Evolutionary conservation across 2,113 vertebrate species (phyloP).

Genomic region (Dasyurus viverrinus): DNA sequence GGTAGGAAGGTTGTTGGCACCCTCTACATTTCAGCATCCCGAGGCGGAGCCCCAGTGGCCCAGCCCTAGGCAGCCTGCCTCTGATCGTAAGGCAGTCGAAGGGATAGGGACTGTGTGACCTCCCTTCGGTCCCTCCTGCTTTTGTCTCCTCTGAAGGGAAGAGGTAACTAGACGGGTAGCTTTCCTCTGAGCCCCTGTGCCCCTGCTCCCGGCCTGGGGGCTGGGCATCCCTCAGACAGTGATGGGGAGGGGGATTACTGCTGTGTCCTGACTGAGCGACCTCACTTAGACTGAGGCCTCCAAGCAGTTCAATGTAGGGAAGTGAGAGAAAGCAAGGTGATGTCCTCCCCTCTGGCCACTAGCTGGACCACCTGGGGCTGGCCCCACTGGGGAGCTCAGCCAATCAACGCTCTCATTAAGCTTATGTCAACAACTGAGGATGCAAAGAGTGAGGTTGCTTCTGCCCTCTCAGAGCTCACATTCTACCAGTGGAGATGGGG

Average conservation of each 20-base stretch:
- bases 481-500: background rate
- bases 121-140: background rate
- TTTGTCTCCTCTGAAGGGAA: background rate
- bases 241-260: background rate
- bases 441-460: background rate
- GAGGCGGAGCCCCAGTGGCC: background rate
- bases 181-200: background rate
- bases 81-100: background rate
- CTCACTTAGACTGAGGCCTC: background rate
- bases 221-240: background rate
- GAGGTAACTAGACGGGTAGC: background rate
- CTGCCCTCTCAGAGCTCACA: background rate
- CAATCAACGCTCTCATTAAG: background rate
- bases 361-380: background rate
- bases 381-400: background rate
- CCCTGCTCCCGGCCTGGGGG: background rate
- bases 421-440: background rate
- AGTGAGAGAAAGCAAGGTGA: background rate
- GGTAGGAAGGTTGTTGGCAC: background rate
- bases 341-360: background rate
- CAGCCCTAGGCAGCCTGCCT: background rate
- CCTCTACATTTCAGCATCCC: background rate
- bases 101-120: rapidly evolving
- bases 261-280: background rate
- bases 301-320: background rate